Base-by-base conservation (phyloP, 2,113 vertebrate species). In the Zeus faber region DNA sequence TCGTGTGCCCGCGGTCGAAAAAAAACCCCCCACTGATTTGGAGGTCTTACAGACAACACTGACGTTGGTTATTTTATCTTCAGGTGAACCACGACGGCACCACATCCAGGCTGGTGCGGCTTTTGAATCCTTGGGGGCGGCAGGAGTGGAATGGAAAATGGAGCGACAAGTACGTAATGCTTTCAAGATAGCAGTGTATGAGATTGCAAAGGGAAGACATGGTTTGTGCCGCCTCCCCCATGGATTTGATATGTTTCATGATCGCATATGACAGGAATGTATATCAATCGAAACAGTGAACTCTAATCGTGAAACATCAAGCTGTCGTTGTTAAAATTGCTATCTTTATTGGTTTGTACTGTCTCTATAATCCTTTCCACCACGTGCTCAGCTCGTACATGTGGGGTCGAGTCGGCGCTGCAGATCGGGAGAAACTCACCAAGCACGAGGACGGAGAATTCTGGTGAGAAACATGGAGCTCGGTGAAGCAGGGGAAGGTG, bases 41-140 rank as follows among this genome's bases (percentile, higher is more conserved):
- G 10, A 11, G n/a, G 35, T 39, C n/a, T 29, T 6, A 29, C 5
- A 29, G 9, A 9, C 9, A 6, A 29, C 2, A 29, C 2, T 29
- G 26, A 39, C 13, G 35, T n/a, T n/a, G n/a, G n/a, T n/a, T n/a
- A 16, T 56, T 49, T 52, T 10, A 41, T 25, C 11, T 41, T 1
- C 9, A 79, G 79, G 62, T 79, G 0, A 1, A n/a, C 0, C 51
- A 52, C 3, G 8, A 13, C 0, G 46, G 20, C 5, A 46, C 62
- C 25, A 35, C 46, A 8, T 58, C 67, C 21, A 49, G n/a, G 54
- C 76, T 82, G 67, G 67, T 82, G 41, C 46, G 65, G 14, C 0
- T 74, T 54, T 39, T 79, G 40, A 82, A 82, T 40, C 79, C 79
- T 6, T 79, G 76, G 76, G 79, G 79, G 2, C 0, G 0, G 9